Conservation (phyloP, 2,797 vertebrate species). For the Otus scops region DNA sequence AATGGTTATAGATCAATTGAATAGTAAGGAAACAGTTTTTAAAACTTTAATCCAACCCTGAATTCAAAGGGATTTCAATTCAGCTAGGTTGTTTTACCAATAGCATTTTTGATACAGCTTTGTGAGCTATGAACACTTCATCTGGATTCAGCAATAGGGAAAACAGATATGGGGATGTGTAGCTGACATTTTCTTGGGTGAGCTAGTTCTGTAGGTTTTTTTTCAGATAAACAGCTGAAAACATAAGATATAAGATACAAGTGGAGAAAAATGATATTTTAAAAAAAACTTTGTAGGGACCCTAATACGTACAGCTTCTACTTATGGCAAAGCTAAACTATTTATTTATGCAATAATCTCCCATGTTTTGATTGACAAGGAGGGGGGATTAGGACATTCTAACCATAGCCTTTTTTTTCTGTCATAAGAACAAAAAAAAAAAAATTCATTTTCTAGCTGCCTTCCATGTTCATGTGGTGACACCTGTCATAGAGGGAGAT, state of each 20-base stretch:
- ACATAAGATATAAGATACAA: neutral
- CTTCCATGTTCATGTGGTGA: neutral
- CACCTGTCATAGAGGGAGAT: slow-evolving; percentile 16
- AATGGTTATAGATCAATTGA: neutral
- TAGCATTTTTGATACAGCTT: neutral
- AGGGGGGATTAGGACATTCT: neutral
- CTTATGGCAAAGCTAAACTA: neutral
- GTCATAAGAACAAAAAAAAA: neutral
- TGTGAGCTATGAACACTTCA: neutral
- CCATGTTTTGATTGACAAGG: neutral
- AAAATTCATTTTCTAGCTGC: neutral
- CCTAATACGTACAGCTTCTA: neutral
- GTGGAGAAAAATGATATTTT: neutral
- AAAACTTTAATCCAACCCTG: neutral
- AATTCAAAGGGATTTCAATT: neutral
- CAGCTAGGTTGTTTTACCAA: neutral
- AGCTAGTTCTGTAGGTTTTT: neutral
- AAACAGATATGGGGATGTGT: fast-evolving
- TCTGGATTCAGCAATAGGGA: neutral
- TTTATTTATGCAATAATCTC: neutral
- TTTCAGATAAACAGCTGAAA: neutral
- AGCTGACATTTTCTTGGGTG: neutral
- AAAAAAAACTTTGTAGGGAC: neutral
- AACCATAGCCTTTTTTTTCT: neutral
- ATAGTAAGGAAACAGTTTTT: neutral